A percentile compares a stretch with the other conserved stretches of the same genome.
These are phyloP conservation scores for Bombus cullumanus DNA, from an alignment of 1,140 invertebrate genomes.

Conservation along the genomic window DNA sequence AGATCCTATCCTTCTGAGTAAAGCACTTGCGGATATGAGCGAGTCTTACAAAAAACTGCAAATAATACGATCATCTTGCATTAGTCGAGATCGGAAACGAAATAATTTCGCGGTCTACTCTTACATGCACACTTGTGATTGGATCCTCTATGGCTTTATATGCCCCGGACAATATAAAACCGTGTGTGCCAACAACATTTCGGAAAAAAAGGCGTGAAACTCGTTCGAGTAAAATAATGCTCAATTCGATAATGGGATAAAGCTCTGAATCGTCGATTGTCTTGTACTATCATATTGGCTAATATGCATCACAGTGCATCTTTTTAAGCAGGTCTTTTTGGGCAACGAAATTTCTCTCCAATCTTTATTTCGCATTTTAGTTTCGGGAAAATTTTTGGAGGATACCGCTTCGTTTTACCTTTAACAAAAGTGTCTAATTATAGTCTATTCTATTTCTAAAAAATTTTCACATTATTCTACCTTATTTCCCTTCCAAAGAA, in stretches of 20 bases:
- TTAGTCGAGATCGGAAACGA: conserved; percentile 50
- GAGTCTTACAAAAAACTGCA: conserved; percentile 99
- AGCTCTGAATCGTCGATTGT: conserved; percentile 24
- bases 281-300: conserved; percentile 34
- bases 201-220: conserved; percentile 52
- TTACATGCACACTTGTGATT: conserved; percentile 61
- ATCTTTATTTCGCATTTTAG: too few species aligned
- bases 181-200: conserved; percentile 51
- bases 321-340: conserved; percentile 11
- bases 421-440: not conserved
- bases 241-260: conserved; percentile 36
- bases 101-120: conserved; percentile 46
- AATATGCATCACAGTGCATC: conserved; percentile 49
- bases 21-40: conserved; percentile 99
- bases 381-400: not conserved
- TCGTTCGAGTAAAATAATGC: conserved; percentile 30
- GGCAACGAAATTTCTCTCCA: conserved; percentile 22
- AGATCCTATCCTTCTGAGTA: conserved; percentile 99
- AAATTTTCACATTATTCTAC: not conserved
- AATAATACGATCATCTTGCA: conserved; percentile 79
- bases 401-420: not conserved
- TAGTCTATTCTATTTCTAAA: not conserved
- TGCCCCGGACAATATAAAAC: conserved; percentile 39
- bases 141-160: conserved; percentile 40
- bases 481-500: not conserved